Base-by-base conservation (phyloP, 1,140 invertebrate species). In the Euglossa dilemma region DNA sequence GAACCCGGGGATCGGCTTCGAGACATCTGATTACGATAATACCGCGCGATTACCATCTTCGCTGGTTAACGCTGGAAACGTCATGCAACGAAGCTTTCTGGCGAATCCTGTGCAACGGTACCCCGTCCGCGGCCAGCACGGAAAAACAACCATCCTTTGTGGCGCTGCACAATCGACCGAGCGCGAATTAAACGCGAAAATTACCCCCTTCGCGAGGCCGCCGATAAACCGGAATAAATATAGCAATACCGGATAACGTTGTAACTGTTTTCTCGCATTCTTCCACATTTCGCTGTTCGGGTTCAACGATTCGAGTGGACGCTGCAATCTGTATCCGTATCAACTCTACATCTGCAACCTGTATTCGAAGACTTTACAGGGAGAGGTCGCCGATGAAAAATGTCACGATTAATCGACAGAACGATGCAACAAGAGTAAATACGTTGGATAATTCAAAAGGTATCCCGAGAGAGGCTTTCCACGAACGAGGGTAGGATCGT, bases 21-120 rank as follows among this genome's bases (percentile, higher is more conserved):
- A 69, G 66, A 47, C 66, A 50, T 25, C 45, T 25, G 66, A 69
- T 50, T 69, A 45, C 66, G 66, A 69, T 59, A 59, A 59, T 43
- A 11, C 11, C 25, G 16, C 28, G 28, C 28, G 72, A 74, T 57
- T 52, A 61, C 45, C n/a, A 61, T 45, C 56, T 36, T 61, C 36
- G 28, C 50, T 43, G 43, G 36, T 50, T 61, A 36, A 61, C 56
- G 12, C 43, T 0, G 18, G 16, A n/a, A 23, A 56, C 57, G 56
- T 74, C 47, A 47, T 74, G 72, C 56, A 61, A 74, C 54, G 16
- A 74, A 16, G 57, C 4, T 61, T 36, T 61, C 47, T 45, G 36
- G 36, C 61, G 52, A 74, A 74, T 74, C 47, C 56, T 43, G 43
- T 7, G 57, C 72, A 74, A 74, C 72, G 56, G 45, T 74, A 47